A percentile compares a stretch with the other conserved stretches of the same genome.
phyloP scores from a whole-genome alignment of 2,888 invertebrate genomes.

The Ennomos erosarius region DNA sequence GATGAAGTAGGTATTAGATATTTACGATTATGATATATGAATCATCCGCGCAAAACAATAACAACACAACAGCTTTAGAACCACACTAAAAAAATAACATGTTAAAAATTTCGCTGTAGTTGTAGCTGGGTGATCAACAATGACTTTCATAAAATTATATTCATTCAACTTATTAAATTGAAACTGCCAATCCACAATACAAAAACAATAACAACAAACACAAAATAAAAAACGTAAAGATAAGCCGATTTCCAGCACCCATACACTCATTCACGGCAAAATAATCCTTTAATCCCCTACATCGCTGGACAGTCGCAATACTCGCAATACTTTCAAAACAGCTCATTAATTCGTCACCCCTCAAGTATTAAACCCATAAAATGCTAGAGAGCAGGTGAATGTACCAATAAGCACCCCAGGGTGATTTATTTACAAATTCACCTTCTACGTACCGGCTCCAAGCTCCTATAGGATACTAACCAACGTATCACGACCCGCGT shows the following conservation, averaged over 20 bases:
- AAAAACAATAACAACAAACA: constrained; percentile 18
- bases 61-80: too few species aligned
- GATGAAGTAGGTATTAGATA: too few species aligned
- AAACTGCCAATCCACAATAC: constrained; percentile 2
- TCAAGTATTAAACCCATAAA: constrained; percentile 46
- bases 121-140: neutral
- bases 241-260: constrained; percentile 40
- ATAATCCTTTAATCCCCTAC: constrained; percentile 39
- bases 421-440: constrained; percentile 70
- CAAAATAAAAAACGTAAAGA: constrained; percentile 19
- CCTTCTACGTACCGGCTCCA: constrained; percentile 50
- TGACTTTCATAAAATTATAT: constrained; percentile 5
- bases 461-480: constrained; percentile 53
- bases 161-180: neutral
- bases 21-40: too few species aligned
- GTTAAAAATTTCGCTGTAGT: too few species aligned
- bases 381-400: constrained; percentile 63
- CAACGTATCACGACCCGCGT: constrained; percentile 52
- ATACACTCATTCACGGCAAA: constrained; percentile 23
- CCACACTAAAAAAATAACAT: too few species aligned
- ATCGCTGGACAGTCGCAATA: constrained; percentile 37
- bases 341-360: constrained; percentile 49
- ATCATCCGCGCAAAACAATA: too few species aligned
- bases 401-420: constrained; percentile 59
- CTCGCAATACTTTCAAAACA: constrained; percentile 44